Base-by-base conservation (phyloP, 2,113 vertebrate genomes). In the Stegostoma tigrinum region DNA sequence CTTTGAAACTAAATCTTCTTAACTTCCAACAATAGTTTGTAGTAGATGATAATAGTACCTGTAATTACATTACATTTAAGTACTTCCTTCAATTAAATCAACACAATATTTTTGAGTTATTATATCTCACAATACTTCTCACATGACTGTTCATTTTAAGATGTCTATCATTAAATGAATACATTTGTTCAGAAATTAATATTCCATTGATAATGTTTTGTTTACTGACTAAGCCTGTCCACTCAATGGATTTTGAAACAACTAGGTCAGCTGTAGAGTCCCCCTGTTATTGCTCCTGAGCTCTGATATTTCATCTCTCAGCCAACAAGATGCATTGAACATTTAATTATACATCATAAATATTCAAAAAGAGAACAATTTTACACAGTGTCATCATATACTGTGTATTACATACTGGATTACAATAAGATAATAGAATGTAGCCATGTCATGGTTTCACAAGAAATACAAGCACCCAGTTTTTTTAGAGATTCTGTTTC, bases 11-110 rank as follows among this genome's bases (percentile, higher is more conserved):
- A 24, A 95, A 27, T 95, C 67, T 3, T 24, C 38, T 95, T 95
- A 23, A 95, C 67, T 95, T 34, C 45, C 24, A 75, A 95, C 94
- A 95, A 34, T 95, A 72, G 94, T 95, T 95, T 95, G 38, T 27
- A 95, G 67, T 70, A 42, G 70, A 48, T 30, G n/a, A 72, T 45
- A 95, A 95, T 93, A 66, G 12, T 6, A 75, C 68, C 94, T 95
- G 67, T 95, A 95, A 95, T 72, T 95, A 48, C 87, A 90, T 55
- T 30, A 34, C 68, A 95, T 75, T 95, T 70, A 94, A 45, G 42
- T 72, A 72, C 68, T 72, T 38, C 45, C 21, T 93, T 52, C 67
- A 95, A 67, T 95, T 68, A 70, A 95, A 95, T 95, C 67, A 72
- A 95, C 42, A 95, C 68, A 72, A 72, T 95, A 72, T 2, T 48